Base-by-base conservation (phyloP, 1,140 invertebrate genomes). In the Sarcophaga peregrina region DNA sequence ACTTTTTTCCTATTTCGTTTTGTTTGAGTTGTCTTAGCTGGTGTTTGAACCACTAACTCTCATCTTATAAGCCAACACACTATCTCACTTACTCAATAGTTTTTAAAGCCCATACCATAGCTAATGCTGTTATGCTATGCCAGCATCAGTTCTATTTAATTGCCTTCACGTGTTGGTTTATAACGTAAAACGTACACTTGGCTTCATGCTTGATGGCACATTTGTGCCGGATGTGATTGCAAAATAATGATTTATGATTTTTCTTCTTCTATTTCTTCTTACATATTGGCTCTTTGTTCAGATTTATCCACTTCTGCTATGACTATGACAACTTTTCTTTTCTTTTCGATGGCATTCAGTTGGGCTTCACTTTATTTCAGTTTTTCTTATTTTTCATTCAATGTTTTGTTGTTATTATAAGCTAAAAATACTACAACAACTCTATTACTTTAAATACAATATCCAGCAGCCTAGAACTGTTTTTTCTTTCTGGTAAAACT, bases 221-320 rank as follows among this genome's bases (percentile, higher is more conserved):
- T 76, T 76, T 76, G 74, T 76, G 74, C 46, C 74, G 74, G 74
- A 76, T 76, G 74, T 76, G 74, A 76, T 76, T 76, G 74, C 74
- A 76, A 76, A 76, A 76, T 76, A 76, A 76, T 76, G 74, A 76
- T 76, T 76, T 76, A 76, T 76, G 74, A 76, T 76, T 76, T 76
- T 76, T 76, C n/a, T 62, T 13, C 46, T 50, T 4, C 25, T 37
- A 2, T 4, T 37, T 37, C 25, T 37, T 37, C 25, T 37, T 37
- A 37, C 25, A 37, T 37, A 37, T 37, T 37, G 25, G 25, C 25
- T 37, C 25, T 37, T 37, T 37, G 25, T 37, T 37, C 25, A 37
- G 1, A 37, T 37, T 76, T 76, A 76, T 76, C 74, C 74, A 76
- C 47, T 76, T 17, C 74, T 48, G 47, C 58, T 62, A 62, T 17